A percentile compares a stretch with the other conserved stretches of the same genome.
These are phyloP conservation scores for Myocastor coypus DNA, from an alignment of 2,113 vertebrate genomes.

Conservation along the genomic window DNA sequence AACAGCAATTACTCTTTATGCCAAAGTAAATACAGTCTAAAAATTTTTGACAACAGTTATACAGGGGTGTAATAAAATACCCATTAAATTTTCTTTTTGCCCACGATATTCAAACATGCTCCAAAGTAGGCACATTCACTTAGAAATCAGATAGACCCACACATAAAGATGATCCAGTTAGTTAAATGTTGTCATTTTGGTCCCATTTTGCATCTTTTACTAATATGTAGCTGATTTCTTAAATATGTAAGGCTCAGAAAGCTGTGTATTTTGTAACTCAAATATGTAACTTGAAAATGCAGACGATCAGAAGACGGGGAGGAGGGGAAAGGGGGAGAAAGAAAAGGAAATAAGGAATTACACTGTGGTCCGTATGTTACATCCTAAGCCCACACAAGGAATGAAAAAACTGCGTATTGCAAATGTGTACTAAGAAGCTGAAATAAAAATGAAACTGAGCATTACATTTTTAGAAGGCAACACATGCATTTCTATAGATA, in stretches of 20 bases:
- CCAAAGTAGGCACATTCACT: not conserved
- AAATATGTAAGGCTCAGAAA: not conserved
- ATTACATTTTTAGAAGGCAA: not conserved
- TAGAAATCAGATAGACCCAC: not conserved
- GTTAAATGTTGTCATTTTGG: not conserved
- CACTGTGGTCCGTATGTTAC: not conserved
- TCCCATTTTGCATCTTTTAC: not conserved
- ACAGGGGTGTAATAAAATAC: not conserved
- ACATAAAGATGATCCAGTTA: not conserved
- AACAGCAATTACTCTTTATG: not conserved
- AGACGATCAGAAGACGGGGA: not conserved
- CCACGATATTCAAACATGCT: not conserved
- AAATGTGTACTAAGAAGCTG: not conserved
- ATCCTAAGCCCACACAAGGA: not conserved
- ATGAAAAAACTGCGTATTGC: not conserved
- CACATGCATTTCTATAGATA: not conserved
- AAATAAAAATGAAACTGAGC: not conserved
- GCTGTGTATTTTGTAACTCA: not conserved
- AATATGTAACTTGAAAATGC: not conserved
- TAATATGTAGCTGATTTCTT: not conserved
- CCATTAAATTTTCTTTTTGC: not conserved
- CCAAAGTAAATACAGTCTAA: not conserved
- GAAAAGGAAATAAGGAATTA: not conserved
- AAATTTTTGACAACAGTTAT: not conserved
- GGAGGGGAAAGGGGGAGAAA: not conserved